phyloP scores from a whole-genome alignment of 2,888 invertebrate species.

The Beris morrisii region DNA sequence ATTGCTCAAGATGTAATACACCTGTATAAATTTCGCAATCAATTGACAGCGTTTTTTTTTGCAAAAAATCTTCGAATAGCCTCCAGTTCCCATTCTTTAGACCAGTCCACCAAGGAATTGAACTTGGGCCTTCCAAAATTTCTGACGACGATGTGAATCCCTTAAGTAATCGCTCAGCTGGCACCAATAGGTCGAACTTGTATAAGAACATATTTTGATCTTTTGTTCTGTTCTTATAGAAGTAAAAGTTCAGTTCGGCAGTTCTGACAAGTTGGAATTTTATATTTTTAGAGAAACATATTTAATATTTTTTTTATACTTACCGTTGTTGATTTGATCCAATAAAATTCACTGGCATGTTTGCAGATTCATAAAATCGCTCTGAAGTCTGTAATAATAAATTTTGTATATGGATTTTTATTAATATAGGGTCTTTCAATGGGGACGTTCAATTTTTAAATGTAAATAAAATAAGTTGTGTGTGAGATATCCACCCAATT shows the following conservation, averaged over 20 bases:
- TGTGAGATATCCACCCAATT: no score
- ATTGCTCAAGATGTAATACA: neutral
- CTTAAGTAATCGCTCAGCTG: slow-evolving; percentile 1
- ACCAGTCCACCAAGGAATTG: slow-evolving; percentile 21
- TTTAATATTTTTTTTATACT: neutral
- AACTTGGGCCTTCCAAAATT: neutral
- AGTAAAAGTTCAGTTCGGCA: slow-evolving; percentile 3
- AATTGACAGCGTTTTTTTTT: neutral
- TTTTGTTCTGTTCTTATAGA: neutral
- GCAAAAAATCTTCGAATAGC: slow-evolving; percentile 8
- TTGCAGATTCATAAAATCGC: neutral
- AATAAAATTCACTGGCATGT: slow-evolving; percentile 3
- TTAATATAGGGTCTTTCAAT: no score
- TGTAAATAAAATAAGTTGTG: no score
- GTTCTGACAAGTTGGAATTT: neutral
- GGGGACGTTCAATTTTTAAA: no score
- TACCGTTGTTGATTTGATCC: slow-evolving; percentile 16
- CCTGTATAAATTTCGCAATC: slow-evolving; percentile 19
- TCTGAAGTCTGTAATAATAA: neutral
- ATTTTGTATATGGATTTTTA: neutral
- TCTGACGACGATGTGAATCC: neutral
- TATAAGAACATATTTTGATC: neutral
- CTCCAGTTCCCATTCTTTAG: slow-evolving; percentile 23
- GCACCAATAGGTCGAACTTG: slow-evolving; percentile 16
- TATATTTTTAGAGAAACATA: no score